These are phyloP conservation scores for Dilophus febrilis DNA, from an alignment of 2,888 invertebrate species.

Conservation along the genomic window DNA sequence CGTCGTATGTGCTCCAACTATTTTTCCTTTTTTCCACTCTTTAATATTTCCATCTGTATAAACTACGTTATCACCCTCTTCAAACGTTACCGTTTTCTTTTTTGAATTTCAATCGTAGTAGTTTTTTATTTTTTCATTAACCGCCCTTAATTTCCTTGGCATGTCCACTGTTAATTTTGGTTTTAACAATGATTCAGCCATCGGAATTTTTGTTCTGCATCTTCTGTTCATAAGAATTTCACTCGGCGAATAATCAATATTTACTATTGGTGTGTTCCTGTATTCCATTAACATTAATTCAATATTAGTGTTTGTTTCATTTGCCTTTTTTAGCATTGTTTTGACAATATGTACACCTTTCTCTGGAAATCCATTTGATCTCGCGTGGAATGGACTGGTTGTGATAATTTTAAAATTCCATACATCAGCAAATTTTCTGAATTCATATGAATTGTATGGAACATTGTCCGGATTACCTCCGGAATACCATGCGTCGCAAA, in stretches of 20 bases:
- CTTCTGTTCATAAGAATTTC: neutral
- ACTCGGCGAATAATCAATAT: neutral
- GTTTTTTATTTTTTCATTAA: neutral
- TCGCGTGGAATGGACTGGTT: neutral
- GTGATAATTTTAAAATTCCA: slow-evolving; percentile 10
- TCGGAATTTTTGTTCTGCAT: neutral
- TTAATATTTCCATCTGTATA: too few relatives aligned
- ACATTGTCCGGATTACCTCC: slow-evolving; percentile 9
- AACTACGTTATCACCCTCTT: too few relatives aligned
- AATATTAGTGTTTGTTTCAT: neutral
- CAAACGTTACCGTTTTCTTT: too few relatives aligned
- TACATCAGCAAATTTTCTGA: slow-evolving; percentile 9
- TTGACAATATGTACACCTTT: neutral
- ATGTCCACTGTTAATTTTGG: neutral
- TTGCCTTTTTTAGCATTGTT: neutral
- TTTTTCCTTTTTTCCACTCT: too few relatives aligned
- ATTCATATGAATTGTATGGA: slow-evolving; percentile 7
- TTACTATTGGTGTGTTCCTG: neutral
- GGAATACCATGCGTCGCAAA: slow-evolving; percentile 12
- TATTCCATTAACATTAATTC: neutral
- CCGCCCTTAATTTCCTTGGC: neutral
- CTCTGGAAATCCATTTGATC: neutral
- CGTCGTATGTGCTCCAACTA: too few relatives aligned
- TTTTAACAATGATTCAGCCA: neutral
- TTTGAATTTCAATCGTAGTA: neutral